Base-by-base conservation (phyloP, 1,140 invertebrate species). In the Drosophila murphyi region DNA sequence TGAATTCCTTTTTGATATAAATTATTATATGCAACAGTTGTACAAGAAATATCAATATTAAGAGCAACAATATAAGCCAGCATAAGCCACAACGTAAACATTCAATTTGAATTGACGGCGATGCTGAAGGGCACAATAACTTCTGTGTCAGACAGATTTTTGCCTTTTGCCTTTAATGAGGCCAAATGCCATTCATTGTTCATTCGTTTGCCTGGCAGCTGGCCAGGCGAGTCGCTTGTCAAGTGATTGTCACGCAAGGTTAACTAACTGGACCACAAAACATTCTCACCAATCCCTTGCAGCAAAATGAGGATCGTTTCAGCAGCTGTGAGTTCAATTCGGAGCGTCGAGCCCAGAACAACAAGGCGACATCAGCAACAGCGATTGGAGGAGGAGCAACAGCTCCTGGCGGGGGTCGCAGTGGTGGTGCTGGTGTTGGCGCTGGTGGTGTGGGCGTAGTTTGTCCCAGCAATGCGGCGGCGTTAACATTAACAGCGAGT, bases 261-360 rank as follows among this genome's bases (percentile, higher is more conserved):
- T 57, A 54, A 41, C n/a, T 72, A 56, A 48, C 62, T 43, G 31
- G 54, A 10, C 20, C 45, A n/a, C 39, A 43, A n/a, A 43, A 50
- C 50, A 47, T 60, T 54, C 5, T 43, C 10, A 43, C 39, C 2
- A 47, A 59, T 52, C 28, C 43, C 48, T 67, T 76, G n/a, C 75
- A 91, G 90, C 73, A 77, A 83, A 89, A 90, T 73, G 76, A 91
- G 65, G 86, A 90, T 80, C 90, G 80, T 32, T 82, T 80, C 54
- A 82, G 72, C 56, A 73, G 60, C 55, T 76, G 83, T 61, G 79
- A 81, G 41, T 73, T 73, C 61, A 59, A 59, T 43, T 39, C 69
- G 37, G 77, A 83, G 47, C 65, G 71, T 7, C 52, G 69, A 56
- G 60, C 54, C 41, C 54, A 70, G 12, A 72, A 72, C 47, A 76